phyloP scores from a whole-genome alignment of 2,888 invertebrate genomes.

The Luffia ferchaultella region DNA sequence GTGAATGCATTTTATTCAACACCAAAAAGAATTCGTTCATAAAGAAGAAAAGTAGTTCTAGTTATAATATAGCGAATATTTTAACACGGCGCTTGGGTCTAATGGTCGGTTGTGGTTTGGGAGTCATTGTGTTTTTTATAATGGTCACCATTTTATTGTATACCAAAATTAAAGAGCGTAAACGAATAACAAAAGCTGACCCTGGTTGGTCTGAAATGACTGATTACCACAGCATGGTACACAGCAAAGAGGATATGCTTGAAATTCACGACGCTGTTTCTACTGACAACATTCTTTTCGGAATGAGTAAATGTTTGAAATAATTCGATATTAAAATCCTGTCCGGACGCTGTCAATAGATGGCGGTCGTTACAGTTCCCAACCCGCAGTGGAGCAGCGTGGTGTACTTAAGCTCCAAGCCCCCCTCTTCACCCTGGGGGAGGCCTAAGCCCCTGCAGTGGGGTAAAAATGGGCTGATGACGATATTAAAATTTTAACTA shows the following conservation, averaged over 20 bases:
- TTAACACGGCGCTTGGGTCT: constrained; percentile 51
- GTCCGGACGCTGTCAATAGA: too few relatives aligned
- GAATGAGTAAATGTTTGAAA: constrained; percentile 34
- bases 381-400: too few relatives aligned
- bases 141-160: constrained; percentile 53
- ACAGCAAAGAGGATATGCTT: constrained; percentile 54
- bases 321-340: too few relatives aligned
- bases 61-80: constrained; percentile 36
- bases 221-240: constrained; percentile 48
- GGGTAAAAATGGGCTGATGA: too few relatives aligned
- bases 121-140: constrained; percentile 51
- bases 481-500: too few relatives aligned
- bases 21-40: constrained; percentile 37
- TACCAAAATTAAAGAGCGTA: constrained; percentile 56
- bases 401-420: too few relatives aligned
- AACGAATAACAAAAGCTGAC: constrained; percentile 53
- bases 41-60: constrained; percentile 34
- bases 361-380: too few relatives aligned
- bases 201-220: constrained; percentile 57
- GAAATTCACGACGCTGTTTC: constrained; percentile 52
- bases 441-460: too few relatives aligned
- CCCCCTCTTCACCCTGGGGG: too few relatives aligned
- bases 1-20: constrained; percentile 51
- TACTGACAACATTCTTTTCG: constrained; percentile 57
- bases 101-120: constrained; percentile 54